Conservation (phyloP, 2,888 invertebrate species). For the Synanthedon andrenaeformis region DNA sequence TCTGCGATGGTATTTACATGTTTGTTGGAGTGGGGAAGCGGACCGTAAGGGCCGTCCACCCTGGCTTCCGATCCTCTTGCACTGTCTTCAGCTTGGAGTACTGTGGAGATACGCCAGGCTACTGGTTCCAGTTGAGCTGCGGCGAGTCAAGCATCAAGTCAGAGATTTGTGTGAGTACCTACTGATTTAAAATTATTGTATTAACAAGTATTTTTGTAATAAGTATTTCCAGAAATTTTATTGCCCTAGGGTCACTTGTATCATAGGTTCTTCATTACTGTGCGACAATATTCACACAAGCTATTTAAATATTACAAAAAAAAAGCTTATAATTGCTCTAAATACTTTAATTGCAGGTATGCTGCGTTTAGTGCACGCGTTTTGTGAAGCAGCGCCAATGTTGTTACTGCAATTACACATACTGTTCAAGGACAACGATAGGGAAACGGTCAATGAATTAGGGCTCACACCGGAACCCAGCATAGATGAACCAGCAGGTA, state of each 20-base stretch:
- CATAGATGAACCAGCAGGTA: slow-evolving; percentile 50
- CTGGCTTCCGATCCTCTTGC: slow-evolving; percentile 71
- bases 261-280: no score
- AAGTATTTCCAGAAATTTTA: no score
- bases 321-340: neutral
- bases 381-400: slow-evolving; percentile 91
- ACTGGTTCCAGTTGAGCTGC: slow-evolving; percentile 84
- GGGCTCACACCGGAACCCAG: slow-evolving; percentile 39
- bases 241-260: no score
- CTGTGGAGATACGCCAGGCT: slow-evolving; percentile 87
- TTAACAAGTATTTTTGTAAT: no score
- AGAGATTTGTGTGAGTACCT: slow-evolving; percentile 70
- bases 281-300: no score
- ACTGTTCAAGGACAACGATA: slow-evolving; percentile 60
- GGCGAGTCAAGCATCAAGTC: slow-evolving; percentile 87
- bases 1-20: slow-evolving; percentile 78
- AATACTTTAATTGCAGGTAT: slow-evolving; percentile 58
- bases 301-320: no score
- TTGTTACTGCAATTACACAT: slow-evolving; percentile 84
- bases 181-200: neutral
- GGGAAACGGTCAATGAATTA: slow-evolving; percentile 33
- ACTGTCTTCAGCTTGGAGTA: slow-evolving; percentile 78
- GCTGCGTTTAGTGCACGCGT: slow-evolving; percentile 86
- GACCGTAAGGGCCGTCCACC: slow-evolving; percentile 49
- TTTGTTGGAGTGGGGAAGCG: slow-evolving; percentile 53